phyloP scores from a whole-genome alignment of 2,113 vertebrate genomes.

The Pelecanus crispus region DNA sequence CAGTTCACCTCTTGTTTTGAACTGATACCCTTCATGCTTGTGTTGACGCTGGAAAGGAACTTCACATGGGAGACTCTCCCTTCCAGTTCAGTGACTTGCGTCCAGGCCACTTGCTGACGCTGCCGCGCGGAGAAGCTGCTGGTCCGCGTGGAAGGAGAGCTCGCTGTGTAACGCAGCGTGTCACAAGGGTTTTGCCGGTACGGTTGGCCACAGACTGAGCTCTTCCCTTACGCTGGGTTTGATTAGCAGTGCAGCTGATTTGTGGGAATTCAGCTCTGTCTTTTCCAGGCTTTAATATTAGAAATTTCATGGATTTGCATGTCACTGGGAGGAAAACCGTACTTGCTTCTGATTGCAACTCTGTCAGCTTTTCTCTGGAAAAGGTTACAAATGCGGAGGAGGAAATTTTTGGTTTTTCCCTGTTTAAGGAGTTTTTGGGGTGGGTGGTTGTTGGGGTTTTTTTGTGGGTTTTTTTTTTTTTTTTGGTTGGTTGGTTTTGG shows the following conservation, averaged over 20 bases:
- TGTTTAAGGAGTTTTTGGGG: not conserved
- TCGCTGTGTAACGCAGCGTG: not conserved
- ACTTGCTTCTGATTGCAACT: not conserved
- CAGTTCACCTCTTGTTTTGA: not conserved
- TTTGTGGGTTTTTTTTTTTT: not conserved
- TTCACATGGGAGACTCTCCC: not conserved
- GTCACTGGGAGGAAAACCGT: not conserved
- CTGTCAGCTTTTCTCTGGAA: not conserved
- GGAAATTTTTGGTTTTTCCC: not conserved
- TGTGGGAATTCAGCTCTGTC: not conserved
- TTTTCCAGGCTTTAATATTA: not conserved
- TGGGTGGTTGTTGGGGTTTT: no score
- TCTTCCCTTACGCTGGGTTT: accelerated
- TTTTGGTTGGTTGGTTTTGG: not conserved
- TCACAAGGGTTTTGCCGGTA: not conserved
- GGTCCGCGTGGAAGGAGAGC: not conserved
- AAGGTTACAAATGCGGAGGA: not conserved
- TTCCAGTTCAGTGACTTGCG: not conserved
- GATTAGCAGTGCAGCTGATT: accelerated
- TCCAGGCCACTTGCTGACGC: not conserved
- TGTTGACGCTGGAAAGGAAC: not conserved
- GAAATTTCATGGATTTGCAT: not conserved
- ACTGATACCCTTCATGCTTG: not conserved
- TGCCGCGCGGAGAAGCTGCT: not conserved
- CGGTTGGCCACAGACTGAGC: not conserved